Base-by-base conservation (phyloP, 35 echinoderm and acorn worm species). In the Ptychodera flava region DNA sequence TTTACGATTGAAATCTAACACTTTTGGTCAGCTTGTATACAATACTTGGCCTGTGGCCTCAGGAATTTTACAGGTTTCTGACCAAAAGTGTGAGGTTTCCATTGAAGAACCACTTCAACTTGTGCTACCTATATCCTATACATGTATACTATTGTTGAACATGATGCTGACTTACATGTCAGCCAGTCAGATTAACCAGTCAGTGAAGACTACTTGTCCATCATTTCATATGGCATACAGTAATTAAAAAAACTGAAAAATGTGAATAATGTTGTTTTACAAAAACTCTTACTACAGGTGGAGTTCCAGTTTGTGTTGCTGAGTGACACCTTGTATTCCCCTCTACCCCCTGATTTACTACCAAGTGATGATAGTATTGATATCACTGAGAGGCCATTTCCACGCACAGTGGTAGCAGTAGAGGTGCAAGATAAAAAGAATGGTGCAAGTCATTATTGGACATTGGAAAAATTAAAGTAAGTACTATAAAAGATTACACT, bases 261-360 rank as follows among this genome's bases (percentile, higher is more conserved):
- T n/a, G n/a, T n/a, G n/a, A n/a, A n/a, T n/a, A n/a, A n/a, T n/a
- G n/a, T n/a, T n/a, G n/a, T n/a, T n/a, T n/a, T n/a, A n/a, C n/a
- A n/a, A n/a, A n/a, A n/a, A n/a, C n/a, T n/a, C n/a, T n/a, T n/a
- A n/a, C n/a, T n/a, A n/a, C 52, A 97, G 95, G 95, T 99, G 36
- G 96, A 99, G 79, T 99, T 99, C 82, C 96, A 99, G 86, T 99
- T 99, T 92, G 91, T 92, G 1, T 79, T 99, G 31, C 86, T 99
- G 45, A 91, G 89, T 34, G 96, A 99, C 88, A 94, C 92, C 87
- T 87, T 99, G 81, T 99, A 99, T 89, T 99, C 96, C 80, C 96
- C 96, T 79, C 92, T 97, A 33, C 85, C 96, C 1, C 81, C 89
- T 28, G 96, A 99, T 38, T 85, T 99, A 1, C 79, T 99, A 45